Base-by-base conservation (phyloP, 2,888 invertebrate genomes). In the Cheilosia variabilis region DNA sequence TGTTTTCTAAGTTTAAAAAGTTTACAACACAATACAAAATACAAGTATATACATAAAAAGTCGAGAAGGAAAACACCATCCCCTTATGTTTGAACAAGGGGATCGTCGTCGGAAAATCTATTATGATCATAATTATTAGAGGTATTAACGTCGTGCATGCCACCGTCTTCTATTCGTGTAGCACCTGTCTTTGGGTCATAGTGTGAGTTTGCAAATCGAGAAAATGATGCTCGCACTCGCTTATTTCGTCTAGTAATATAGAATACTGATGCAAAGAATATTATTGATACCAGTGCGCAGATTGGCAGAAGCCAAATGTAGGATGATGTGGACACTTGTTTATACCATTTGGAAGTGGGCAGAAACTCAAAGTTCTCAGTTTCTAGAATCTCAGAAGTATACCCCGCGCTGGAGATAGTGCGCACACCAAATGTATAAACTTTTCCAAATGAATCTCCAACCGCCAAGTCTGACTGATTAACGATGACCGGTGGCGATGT, bases 31-130 rank as follows among this genome's bases (percentile, higher is more conserved):
- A 81, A 72, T 84, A 76, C 55, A 77, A 81, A 86, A 86, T 72
- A 68, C 78, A 69, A 65, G 34, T 55, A 60, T 72, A 37, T 60
- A 84, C 31, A 68, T 62, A 80, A 79, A 55, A 79, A 37, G 60
- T 62, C 41, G 58, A 13, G 31, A 65, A 34, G 27, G 34, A 31
- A 50, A 52, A 50, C 53, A 57, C 13, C 34, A 57, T n/a, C 17
- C 19, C 13, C n/a, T 60, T 86, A 86, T 45, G 86, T 76, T 37
- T 86, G 86, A 89, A 98, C 97, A 88, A 98, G 93, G 73, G 98
- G 98, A 93, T 98, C 98, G 92, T 98, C 98, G 91, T 98, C 98
- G 0, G 97, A 96, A 92, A 98, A 98, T 69, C 88, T 97, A 91
- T 96, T 95, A 90, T 98, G 97, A 88, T 97, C 96, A 45, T 98